Evolutionary conservation across 2,888 invertebrate genomes (phyloP), one percentile per base, ranked within the genome.

Genomic region (Blastobasis lacticolella): DNA sequence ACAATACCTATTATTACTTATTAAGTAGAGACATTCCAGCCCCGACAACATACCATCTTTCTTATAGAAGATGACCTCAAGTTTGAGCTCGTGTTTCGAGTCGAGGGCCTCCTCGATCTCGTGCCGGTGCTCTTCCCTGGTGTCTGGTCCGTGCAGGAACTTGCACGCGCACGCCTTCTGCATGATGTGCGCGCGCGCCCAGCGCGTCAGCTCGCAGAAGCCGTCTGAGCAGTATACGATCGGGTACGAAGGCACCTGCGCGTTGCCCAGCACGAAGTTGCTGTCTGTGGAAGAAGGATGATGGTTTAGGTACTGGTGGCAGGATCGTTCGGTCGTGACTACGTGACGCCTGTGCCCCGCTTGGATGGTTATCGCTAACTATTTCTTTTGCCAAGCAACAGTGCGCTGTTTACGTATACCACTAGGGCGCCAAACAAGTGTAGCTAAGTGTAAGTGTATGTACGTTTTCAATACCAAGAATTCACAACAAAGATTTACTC

Each of bases 221-320:
- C 97, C 97, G 90, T 97, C 97, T 56, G 96, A 97, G 90, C 97
- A 97, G 89, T 97, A 97, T 69, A 97, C 97, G 89, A 97, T 97
- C 66, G 97, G 97, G 89, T 96, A 95, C 68, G 92, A 86, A 56
- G 94, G 93, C 69, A 97, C 97, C 89, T 97, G 97, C 64, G 97
- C 97, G 90, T 97, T 97, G 74, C 97, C 97, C 87, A 97, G 89
- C 73, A 97, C 97, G 88, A 97, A 97, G 90, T 97, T 97, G 90
- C 97, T 97, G 87, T 97, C 97, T 97, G 94, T 53, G 54, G 54
- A 62, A 58, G 63, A 67, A 55, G 23, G 23, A 23, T 23, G 1
- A 23, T 23, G 23, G 23, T 2, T 23, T 23, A 23, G 23, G 23
- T 23, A 23, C 23, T 23, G 23, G 23, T 23, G 23, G 23, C 23